Conservation (phyloP, 2,113 vertebrate species). For the Malurus melanocephalus region DNA sequence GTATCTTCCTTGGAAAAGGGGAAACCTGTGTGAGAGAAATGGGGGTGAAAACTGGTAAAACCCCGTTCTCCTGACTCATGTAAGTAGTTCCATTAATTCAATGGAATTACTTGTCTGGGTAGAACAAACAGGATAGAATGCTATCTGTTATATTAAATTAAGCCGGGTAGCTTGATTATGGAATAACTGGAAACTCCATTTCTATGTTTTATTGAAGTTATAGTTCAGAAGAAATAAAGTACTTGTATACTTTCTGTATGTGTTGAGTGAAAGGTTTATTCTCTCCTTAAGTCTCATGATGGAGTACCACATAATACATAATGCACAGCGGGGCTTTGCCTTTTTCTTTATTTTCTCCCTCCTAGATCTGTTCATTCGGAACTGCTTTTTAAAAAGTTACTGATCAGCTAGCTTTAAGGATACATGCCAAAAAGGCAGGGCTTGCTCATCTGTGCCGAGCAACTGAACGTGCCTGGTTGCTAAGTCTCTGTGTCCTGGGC, state of each 20-base stretch:
- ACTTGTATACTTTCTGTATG: accelerated
- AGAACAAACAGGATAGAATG: not conserved
- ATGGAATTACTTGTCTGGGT: not conserved
- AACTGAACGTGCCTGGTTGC: not conserved
- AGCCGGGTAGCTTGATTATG: not conserved
- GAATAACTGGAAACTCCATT: not conserved
- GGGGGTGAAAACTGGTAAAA: conserved; percentile 18
- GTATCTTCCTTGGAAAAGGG: conserved; percentile 52
- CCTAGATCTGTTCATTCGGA: accelerated
- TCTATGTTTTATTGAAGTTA: not conserved
- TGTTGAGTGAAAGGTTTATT: not conserved
- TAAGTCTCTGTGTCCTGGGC: not conserved
- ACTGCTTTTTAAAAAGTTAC: not conserved
- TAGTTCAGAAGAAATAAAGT: not conserved
- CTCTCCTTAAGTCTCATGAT: not conserved
- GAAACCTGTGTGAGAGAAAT: conserved; percentile 10
- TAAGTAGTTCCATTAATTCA: not conserved
- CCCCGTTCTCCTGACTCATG: not conserved
- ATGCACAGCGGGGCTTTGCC: not conserved
- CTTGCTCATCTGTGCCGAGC: not conserved
- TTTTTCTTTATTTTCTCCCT: too few species aligned
- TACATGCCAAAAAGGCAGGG: not conserved
- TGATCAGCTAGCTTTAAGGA: not conserved
- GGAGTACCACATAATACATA: not conserved
- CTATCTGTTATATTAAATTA: not conserved